Base-by-base conservation (phyloP, 2,113 vertebrate species). In the Chunga burmeisteri region DNA sequence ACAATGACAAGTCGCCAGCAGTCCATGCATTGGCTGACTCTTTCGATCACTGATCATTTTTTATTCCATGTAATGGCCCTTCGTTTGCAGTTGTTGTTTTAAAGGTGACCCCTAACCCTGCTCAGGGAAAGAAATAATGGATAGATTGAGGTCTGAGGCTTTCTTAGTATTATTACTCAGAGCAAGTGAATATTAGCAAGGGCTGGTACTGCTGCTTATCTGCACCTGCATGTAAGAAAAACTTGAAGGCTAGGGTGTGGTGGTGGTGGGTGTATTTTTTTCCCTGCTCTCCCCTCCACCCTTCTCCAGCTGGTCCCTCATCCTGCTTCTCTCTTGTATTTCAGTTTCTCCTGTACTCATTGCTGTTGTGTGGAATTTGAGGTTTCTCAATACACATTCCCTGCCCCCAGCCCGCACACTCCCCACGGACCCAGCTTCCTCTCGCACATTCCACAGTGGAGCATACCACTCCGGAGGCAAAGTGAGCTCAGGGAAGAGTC, bases 381-480 rank as follows among this genome's bases (percentile, higher is more conserved):
- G 80, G 96, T 96, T 97, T 87, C 94, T 97, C 91, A 91, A 68
- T 95, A 79, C 90, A 50, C 70, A 11, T 70, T 94, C 93, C 94
- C 96, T 94, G 81, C 96, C 93, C 97, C 95, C 97, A 93, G 81
- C 86, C 80, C 1, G 68, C 25, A 10, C 73, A 7, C 93, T 96
- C 96, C 97, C 88, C 81, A 94, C 6, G 96, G 96, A 90, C 91
- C 72, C 53, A 49, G 96, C 96, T 97, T 98, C 98, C 97, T 97
- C 93, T 98, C 40, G 19, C 97, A 97, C 98, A 98, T 98, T 98
- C 98, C 98, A 94, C 80, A 81, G 50, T 16, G 32, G 95, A 97
- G 87, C 95, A 1, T 91, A 96, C 94, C 94, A 95, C 95, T 95
- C 40, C 2, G 6, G 77, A 96, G 92, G 94, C 90, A 90, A 42